These are phyloP conservation scores for Amphiura filiformis DNA, from an alignment of 35 echinoderm and acorn worm species.

Conservation along the genomic window DNA sequence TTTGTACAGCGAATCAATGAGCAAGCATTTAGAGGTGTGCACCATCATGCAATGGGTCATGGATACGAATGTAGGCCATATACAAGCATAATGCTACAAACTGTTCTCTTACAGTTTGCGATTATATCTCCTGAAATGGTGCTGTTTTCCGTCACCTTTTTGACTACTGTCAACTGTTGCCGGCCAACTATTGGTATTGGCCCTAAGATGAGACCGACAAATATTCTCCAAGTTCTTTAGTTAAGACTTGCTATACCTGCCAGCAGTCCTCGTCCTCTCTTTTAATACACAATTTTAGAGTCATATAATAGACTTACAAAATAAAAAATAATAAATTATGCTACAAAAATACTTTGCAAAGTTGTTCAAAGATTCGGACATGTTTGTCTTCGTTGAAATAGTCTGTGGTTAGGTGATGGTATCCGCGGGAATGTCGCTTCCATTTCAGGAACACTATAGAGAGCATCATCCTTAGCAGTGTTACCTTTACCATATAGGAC, in stretches of 20 bases:
- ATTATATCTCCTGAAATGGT: too few relatives aligned
- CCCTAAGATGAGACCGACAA: too few relatives aligned
- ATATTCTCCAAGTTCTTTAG: background rate
- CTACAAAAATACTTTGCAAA: background rate
- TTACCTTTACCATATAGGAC: slow-evolving; percentile 44
- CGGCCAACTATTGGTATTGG: too few relatives aligned
- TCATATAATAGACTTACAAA: background rate
- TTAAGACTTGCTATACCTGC: background rate
- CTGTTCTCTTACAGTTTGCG: too few relatives aligned
- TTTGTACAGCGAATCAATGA: too few relatives aligned
- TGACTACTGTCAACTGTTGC: too few relatives aligned
- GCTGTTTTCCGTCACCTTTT: too few relatives aligned
- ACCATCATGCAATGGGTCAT: too few relatives aligned
- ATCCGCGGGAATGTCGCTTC: slow-evolving; percentile 1
- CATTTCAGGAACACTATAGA: background rate
- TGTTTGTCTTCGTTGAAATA: slow-evolving; percentile 31
- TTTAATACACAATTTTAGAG: background rate
- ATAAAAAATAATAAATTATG: background rate
- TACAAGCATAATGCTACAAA: too few relatives aligned
- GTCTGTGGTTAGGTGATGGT: background rate
- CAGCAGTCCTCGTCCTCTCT: background rate
- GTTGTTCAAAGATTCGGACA: slow-evolving; percentile 32
- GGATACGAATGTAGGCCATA: too few relatives aligned
- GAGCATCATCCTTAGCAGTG: background rate
- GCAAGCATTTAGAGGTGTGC: too few relatives aligned